Evolutionary conservation across 2,113 vertebrate genomes (phyloP), one percentile per base, ranked within the genome.

Genomic region (Carlito syrichta): DNA sequence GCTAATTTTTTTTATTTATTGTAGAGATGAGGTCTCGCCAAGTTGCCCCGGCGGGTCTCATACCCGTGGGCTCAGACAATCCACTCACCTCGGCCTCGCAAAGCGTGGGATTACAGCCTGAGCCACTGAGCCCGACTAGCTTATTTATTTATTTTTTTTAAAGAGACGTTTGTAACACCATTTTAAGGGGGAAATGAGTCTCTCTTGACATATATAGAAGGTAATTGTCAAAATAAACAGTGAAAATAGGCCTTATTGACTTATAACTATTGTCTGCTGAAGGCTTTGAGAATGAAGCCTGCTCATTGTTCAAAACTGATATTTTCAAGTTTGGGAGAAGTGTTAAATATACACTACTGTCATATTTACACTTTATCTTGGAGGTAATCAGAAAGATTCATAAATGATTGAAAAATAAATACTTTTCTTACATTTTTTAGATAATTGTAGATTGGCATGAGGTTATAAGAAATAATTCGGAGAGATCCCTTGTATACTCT

Each of bases 401-500:
- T 25, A 68, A 87, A 48, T 48, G 50, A n/a, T 48, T 14, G 40
- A 23, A 35, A 40, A 60, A 52, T 13, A 35, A 60, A 35, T 27
- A 12, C 32, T 12, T 32, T 11, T 25, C 54, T 35, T 32, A 50
- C 17, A n/a, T 66, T 30, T 54, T n/a, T 17, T 22, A 71, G 52
- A 27, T 35, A 32, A 62, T 6, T 52, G 20, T 25, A 52, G 43
- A 20, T 32, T 69, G 5, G 50, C 40, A 19, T 6, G 52, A 4
- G 52, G 73, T 6, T 50, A n/a, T 52, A 23, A 40, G 62, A 32
- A 38, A 19, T 35, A 7, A 38, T 30, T 56, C 50, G 12, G 63
- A 20, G 10, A n/a, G 38, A 11, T 5, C 1, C 13, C 22, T 19
- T 5, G 58, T 20, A 6, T 5, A 13, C n/a, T 3, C 19, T 25